Percentiles rank a stretch among this genome's conserved stretches.
phyloP scores from a whole-genome alignment of 2,888 invertebrate genomes.

The Aelia acuminata region DNA sequence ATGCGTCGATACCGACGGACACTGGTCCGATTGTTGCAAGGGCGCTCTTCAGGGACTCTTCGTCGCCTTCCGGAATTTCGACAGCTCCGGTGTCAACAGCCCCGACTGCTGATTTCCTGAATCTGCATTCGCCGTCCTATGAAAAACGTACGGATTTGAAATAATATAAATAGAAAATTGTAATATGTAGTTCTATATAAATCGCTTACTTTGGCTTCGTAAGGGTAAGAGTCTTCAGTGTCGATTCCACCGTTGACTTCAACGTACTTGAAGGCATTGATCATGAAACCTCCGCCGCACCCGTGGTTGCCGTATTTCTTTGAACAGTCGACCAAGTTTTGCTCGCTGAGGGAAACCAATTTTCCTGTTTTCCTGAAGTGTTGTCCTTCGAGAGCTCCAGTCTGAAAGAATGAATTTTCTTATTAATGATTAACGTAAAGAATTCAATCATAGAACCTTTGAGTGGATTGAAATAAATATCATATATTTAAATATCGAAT shows the following conservation, averaged over 20 bases:
- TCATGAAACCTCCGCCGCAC: conserved; percentile 74
- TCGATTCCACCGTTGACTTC: conserved; percentile 73
- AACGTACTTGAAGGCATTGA: conserved; percentile 72
- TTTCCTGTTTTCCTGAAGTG: conserved; percentile 71
- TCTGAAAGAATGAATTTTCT: conserved; percentile 68
- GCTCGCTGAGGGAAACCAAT: conserved; percentile 67
- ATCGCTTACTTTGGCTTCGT: conserved; percentile 66
- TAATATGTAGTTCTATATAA: background rate
- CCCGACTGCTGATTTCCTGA: conserved; percentile 77
- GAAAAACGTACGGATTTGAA: no score
- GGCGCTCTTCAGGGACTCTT: conserved; percentile 81
- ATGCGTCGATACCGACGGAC: conserved; percentile 91
- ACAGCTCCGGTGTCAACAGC: conserved; percentile 87
- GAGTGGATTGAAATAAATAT: no score
- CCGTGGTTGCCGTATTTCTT: conserved; percentile 70
- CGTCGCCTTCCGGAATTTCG: conserved; percentile 82
- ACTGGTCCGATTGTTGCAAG: conserved; percentile 84
- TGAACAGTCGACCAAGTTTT: conserved; percentile 74
- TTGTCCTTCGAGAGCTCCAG: conserved; percentile 74
- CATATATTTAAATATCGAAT: no score
- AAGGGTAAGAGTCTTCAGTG: conserved; percentile 74
- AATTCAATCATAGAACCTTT: no score
- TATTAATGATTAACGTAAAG: background rate
- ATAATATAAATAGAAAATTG: background rate
- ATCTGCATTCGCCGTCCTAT: conserved; percentile 70